Evolutionary conservation across 2,113 vertebrate species (phyloP).

Genomic region (Balaenoptera acutorostrata): DNA sequence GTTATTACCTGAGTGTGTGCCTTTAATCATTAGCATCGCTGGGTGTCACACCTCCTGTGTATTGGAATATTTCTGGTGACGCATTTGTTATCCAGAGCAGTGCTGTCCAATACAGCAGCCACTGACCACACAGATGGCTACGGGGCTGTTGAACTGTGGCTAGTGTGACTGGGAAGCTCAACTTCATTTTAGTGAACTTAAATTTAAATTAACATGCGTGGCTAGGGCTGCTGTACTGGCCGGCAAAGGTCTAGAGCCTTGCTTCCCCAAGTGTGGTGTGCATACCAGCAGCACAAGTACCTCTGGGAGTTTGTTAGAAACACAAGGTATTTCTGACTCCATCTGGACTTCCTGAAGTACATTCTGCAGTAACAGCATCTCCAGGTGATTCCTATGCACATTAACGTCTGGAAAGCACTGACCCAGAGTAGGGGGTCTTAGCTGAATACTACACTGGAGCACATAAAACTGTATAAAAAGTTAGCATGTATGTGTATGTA

Average conservation of each 20-base stretch:
- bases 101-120: background rate
- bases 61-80: background rate
- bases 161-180: background rate
- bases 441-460: background rate
- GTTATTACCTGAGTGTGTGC: background rate
- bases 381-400: background rate
- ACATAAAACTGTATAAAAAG: background rate
- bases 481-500: too few species aligned
- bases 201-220: background rate
- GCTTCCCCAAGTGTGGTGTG: background rate
- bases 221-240: background rate
- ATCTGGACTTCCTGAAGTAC: background rate
- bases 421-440: background rate
- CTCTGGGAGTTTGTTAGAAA: background rate
- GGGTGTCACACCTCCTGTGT: too few species aligned
- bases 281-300: background rate
- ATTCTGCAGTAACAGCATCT: background rate
- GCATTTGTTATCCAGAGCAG: background rate
- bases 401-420: background rate
- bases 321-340: background rate
- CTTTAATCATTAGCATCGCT: background rate
- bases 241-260: background rate
- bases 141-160: background rate
- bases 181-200: background rate
- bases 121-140: background rate